Evolutionary conservation across 2,113 vertebrate species (phyloP).

Genomic region (Antennarius striatus): DNA sequence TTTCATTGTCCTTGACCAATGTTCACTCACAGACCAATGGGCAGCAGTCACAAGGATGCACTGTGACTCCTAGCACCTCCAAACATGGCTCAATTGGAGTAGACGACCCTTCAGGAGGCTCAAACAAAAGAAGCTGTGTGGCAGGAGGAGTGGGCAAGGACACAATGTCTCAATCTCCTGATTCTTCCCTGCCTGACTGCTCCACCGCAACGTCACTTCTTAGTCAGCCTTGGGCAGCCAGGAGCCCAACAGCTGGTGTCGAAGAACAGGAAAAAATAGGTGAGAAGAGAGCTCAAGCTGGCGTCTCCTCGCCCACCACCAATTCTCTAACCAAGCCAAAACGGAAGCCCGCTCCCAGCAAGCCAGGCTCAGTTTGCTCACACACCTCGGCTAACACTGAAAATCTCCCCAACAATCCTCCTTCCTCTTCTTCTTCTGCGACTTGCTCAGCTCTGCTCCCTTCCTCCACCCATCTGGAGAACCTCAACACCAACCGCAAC

Average conservation of each 20-base stretch:
- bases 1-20: constrained; percentile 89
- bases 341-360: constrained; percentile 83
- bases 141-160: constrained; percentile 73
- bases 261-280: constrained; percentile 33
- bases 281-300: constrained; percentile 44
- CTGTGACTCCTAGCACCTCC: constrained; percentile 84
- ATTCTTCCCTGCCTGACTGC: constrained; percentile 84
- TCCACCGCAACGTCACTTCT: constrained; percentile 85
- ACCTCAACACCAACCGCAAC: constrained; percentile 95
- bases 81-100: constrained; percentile 84
- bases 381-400: constrained; percentile 12
- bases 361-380: constrained; percentile 60
- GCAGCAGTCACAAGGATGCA: constrained; percentile 87
- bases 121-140: constrained; percentile 75
- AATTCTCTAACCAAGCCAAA: constrained; percentile 87
- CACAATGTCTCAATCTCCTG: constrained; percentile 74
- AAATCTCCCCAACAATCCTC: constrained; percentile 16
- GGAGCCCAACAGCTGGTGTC: constrained; percentile 34
- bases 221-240: constrained; percentile 83
- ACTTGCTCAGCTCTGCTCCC: constrained; percentile 38
- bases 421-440: constrained; percentile 44
- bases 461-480: constrained; percentile 70
- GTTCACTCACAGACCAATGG: constrained; percentile 97
- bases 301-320: constrained; percentile 36
- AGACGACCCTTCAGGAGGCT: constrained; percentile 71